phyloP scores from a whole-genome alignment of 2,797 vertebrate genomes.

The Acipenser oxyrinchus region DNA sequence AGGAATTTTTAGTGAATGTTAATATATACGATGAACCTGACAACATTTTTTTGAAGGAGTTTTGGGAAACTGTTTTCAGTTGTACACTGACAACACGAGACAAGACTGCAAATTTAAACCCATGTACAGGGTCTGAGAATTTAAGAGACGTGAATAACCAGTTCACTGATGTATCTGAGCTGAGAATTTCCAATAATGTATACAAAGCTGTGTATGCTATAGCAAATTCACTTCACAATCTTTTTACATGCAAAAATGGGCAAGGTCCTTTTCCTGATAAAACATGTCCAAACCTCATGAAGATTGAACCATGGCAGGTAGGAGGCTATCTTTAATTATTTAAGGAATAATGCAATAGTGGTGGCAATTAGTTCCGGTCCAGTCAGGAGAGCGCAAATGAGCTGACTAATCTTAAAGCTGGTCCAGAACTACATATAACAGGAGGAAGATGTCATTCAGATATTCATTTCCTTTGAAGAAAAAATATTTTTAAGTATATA shows the following conservation, averaged over 20 bases:
- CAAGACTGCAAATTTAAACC: background rate
- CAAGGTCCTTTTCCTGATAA: background rate
- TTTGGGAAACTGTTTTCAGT: slow-evolving; percentile 2
- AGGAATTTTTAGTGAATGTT: background rate
- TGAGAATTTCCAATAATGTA: slow-evolving; percentile 1
- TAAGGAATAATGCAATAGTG: too few relatives aligned
- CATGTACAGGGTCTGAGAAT: background rate
- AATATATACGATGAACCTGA: background rate
- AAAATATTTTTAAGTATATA: too few relatives aligned
- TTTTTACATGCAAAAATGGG: background rate
- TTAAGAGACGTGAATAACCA: background rate
- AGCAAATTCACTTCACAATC: slow-evolving; percentile 1
- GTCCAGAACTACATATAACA: too few relatives aligned
- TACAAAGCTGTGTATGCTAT: slow-evolving; percentile 7
- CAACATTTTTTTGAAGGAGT: background rate
- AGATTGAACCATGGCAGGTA: slow-evolving; percentile 5
- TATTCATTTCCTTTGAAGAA: too few relatives aligned
- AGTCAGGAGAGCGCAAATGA: background rate
- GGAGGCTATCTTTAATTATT: too few relatives aligned
- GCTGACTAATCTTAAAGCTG: too few relatives aligned
- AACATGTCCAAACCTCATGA: background rate
- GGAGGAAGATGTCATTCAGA: too few relatives aligned
- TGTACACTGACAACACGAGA: background rate
- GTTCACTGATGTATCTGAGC: background rate
- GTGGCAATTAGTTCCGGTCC: background rate